These are phyloP conservation scores for Cynocephalus volans DNA, from an alignment of 2,113 vertebrate species.

Conservation along the genomic window DNA sequence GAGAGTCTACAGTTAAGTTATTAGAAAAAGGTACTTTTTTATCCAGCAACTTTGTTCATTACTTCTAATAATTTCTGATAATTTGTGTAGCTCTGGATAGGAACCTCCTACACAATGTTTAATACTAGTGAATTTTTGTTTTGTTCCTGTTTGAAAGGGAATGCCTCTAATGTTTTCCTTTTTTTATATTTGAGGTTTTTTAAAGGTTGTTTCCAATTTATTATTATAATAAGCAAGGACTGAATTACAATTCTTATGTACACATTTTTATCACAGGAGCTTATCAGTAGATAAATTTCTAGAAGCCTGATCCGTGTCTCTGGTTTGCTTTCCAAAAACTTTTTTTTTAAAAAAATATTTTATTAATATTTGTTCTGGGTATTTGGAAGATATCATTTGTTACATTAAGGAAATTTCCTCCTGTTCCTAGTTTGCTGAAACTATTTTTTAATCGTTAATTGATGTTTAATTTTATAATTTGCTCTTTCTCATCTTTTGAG, in stretches of 20 bases:
- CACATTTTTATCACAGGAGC: not conserved
- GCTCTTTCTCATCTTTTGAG: not conserved
- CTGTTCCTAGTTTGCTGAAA: not conserved
- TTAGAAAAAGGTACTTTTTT: not conserved
- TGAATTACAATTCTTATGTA: not conserved
- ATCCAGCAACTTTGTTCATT: not conserved
- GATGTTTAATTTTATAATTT: conserved; percentile 25
- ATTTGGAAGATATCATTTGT: not conserved
- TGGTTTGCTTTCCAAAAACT: not conserved
- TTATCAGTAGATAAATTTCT: not conserved
- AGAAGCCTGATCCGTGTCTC: not conserved
- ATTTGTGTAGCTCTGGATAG: not conserved
- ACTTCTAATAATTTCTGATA: not conserved
- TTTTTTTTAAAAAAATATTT: too few relatives aligned
- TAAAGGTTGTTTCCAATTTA: not conserved
- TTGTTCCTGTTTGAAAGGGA: not conserved
- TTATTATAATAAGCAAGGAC: not conserved
- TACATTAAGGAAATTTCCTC: not conserved
- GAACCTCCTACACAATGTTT: not conserved
- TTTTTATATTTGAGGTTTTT: not conserved
- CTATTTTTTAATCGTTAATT: conserved; percentile 16
- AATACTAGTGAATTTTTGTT: not conserved
- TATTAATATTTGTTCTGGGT: not conserved
- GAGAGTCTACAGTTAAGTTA: not conserved
- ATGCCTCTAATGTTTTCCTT: not conserved